Evolutionary conservation across 1,140 invertebrate genomes (phyloP), one percentile per base, ranked within the genome.

Genomic region (Caenorhabditis brenneri): DNA sequence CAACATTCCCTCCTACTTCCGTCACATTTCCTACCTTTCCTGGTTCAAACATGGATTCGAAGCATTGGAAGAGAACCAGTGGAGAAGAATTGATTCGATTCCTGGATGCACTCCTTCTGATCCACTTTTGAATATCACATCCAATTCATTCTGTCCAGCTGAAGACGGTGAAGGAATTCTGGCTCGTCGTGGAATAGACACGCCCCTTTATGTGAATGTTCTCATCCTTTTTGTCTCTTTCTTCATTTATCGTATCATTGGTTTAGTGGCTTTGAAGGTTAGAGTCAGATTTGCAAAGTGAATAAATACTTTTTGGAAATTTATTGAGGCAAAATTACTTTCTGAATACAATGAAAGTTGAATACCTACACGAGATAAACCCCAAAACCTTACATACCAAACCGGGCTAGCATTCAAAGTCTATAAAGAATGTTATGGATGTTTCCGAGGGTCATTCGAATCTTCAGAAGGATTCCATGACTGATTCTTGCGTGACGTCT

Each of bases 31-130:
- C 19, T 95, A 96, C 91, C 91, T 97, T 22, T 97, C 96, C 0
- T 98, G 96, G 96, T 97, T 97, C 92, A 93, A 94, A 74, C 97
- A 96, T 91, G 95, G 95, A 58, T 96, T 96, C 91, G 96, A 97
- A 92, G 95, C 95, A 0, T 91, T 97, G 0, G 92, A 95, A 27
- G 94, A 97, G 58, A 97, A 97, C 92, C 96, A 98, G 90, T 97
- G 96, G 96, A 91, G 31, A 0, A 19, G 10, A n/a, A 49, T 81
- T 53, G 36, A 19, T 3, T 15, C 42, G 42, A 51, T 84, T 69
- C 60, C 27, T 29, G 74, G 78, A 9, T 80, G 78, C 42, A 15
- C 10, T 2, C 16, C 31, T 15, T 10, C 42, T 9, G 31, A 48
- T 33, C 78, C 29, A 19, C 39, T 49, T 48, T 1, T n/a, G 1